Conservation (phyloP, 2,113 vertebrate genomes). For the Poeciliopsis turrubarensis region DNA sequence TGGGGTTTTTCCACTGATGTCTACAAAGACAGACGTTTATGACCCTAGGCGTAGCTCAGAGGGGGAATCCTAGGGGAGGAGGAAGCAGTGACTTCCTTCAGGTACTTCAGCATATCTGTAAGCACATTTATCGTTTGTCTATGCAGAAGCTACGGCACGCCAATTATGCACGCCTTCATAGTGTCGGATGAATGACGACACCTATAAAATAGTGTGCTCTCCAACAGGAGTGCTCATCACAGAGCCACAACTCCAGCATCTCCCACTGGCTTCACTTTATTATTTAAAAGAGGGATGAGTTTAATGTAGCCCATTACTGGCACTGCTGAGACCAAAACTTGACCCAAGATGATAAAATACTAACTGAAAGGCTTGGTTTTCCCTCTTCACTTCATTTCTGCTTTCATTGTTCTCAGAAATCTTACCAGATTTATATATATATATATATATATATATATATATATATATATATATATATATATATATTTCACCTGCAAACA, state of each 20-base stretch:
- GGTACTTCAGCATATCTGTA: neutral
- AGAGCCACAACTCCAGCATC: slow-evolving; percentile 11
- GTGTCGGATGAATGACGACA: slow-evolving; percentile 34
- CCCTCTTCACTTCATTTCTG: neutral
- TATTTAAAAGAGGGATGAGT: slow-evolving; percentile 49
- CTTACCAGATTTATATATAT: neutral
- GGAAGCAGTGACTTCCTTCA: slow-evolving; percentile 31
- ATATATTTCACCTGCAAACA: slow-evolving; percentile 7
- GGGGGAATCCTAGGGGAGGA: slow-evolving; percentile 43
- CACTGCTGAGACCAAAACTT: slow-evolving; percentile 33
- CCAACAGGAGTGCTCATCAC: slow-evolving; percentile 22
- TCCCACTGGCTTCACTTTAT: slow-evolving; percentile 27
- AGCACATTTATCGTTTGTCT: neutral
- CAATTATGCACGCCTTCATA: neutral
- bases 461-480: too few species aligned
- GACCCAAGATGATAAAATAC: slow-evolving; percentile 28
- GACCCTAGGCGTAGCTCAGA: slow-evolving; percentile 51
- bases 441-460: too few species aligned
- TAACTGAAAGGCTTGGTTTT: slow-evolving; percentile 15
- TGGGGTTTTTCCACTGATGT: slow-evolving; percentile 53
- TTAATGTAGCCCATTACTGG: slow-evolving; percentile 34
- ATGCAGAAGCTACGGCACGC: neutral
- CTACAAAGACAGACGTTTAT: slow-evolving; percentile 49
- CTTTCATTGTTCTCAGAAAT: slow-evolving; percentile 22
- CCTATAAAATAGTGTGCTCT: slow-evolving; percentile 31